Evolutionary conservation across 2,113 vertebrate genomes (phyloP).

Genomic region (Chamaetylas fuelleborni): DNA sequence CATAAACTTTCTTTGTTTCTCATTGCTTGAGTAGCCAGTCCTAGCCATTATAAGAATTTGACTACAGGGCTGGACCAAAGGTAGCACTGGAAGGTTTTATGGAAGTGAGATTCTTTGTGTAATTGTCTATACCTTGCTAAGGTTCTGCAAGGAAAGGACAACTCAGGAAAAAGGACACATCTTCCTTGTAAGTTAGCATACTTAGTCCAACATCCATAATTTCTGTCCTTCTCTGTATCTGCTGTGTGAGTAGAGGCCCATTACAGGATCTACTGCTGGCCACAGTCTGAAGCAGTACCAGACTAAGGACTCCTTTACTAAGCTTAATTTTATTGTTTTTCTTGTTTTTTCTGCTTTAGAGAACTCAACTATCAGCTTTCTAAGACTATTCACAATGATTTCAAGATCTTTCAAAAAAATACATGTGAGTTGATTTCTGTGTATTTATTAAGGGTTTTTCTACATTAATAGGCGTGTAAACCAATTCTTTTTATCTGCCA

Average conservation of each 20-base stretch:
- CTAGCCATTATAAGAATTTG: background rate
- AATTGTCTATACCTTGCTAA: background rate
- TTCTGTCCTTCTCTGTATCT: background rate
- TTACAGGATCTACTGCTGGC: background rate
- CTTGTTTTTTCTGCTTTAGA: background rate
- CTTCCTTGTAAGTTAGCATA: background rate
- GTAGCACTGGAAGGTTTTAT: rapidly evolving
- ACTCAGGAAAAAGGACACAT: rapidly evolving
- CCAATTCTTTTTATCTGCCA: background rate
- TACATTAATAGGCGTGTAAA: background rate
- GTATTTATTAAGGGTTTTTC: background rate
- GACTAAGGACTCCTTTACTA: background rate
- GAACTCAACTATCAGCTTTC: background rate
- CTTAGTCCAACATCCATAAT: background rate
- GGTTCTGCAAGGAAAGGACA: background rate
- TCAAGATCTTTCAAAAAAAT: background rate
- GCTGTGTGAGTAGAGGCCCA: background rate
- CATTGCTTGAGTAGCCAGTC: background rate
- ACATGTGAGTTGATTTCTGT: background rate
- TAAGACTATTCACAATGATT: background rate
- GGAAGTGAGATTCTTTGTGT: background rate
- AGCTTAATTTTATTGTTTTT: background rate
- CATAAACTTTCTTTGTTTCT: background rate
- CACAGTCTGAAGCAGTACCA: background rate
- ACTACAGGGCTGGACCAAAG: background rate